Evolutionary conservation across 2,797 vertebrate genomes (phyloP), one percentile per base, ranked within the genome.

Genomic region (Manis javanica): DNA sequence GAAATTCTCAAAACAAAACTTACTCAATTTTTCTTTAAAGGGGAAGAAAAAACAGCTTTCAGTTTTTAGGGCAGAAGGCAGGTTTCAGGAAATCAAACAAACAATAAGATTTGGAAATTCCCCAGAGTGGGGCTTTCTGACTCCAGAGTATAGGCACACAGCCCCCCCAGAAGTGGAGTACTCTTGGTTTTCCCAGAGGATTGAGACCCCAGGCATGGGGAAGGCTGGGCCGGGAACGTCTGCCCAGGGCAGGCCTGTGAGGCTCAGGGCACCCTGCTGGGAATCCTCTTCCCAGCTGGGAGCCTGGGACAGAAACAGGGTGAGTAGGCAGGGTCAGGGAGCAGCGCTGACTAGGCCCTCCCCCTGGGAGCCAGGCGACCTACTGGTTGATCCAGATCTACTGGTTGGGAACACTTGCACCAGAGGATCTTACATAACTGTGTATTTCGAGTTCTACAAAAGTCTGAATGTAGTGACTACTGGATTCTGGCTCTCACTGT

Each of bases 41-140:
- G n/a, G 87, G 12, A 37, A 78, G 61, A 72, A 74, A 68, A 88
- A 97, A 90, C n/a, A 92, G 63, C 23, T 91, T 96, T 97, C 89
- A 74, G 66, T 69, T 97, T 96, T 89, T 77, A 77, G 63, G 82
- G 91, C 42, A 90, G 94, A 86, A 87, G 61, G 26, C 66, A 95
- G 79, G 74, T 97, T 96, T 97, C 90, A 96, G 83, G 93, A 96
- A 97, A 75, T 83, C 94, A 96, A 93, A 95, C 57, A 96, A 92
- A 97, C 90, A 96, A 77, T 91, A 88, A 84, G n/a, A 46, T 87
- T 95, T 94, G 97, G 96, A 97, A 98, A 97, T 88, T 89, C 94
- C 96, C 97, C 64, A 8, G 37, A 78, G 2, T 78, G 94, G 95
- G 96, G 84, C 37, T 96, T 96, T 96, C 94, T 97, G 94, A 85